phyloP scores from a whole-genome alignment of 1,140 invertebrate genomes.

The Temnothorax curvispinosus region DNA sequence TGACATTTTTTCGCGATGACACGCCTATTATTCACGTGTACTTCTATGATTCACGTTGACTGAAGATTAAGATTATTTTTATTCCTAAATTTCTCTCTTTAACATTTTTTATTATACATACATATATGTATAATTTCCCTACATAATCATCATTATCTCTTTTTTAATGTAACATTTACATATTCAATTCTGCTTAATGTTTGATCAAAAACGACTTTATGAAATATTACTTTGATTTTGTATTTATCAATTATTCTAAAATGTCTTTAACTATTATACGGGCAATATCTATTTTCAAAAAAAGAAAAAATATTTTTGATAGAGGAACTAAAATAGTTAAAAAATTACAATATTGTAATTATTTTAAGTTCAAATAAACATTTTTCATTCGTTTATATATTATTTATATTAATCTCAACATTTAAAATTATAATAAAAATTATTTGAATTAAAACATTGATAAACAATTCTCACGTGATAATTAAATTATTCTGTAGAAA shows the following conservation, averaged over 20 bases:
- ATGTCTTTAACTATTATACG: background rate
- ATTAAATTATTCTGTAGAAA: constrained; percentile 8
- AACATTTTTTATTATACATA: background rate
- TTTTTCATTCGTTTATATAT: background rate
- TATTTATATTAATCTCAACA: background rate
- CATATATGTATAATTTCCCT: background rate
- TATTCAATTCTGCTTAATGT: background rate
- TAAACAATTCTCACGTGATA: background rate
- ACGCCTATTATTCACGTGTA: background rate
- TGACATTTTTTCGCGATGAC: background rate
- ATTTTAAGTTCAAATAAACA: background rate
- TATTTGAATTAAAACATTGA: background rate
- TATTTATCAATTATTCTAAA: background rate
- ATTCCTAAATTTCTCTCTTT: background rate
- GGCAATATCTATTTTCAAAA: background rate
- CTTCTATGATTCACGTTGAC: background rate
- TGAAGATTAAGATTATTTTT: background rate
- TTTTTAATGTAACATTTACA: background rate
- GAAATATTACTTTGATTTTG: background rate
- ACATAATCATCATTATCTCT: background rate
- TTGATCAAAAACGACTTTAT: background rate
- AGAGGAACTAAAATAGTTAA: background rate
- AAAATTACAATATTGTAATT: background rate
- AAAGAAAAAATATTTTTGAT: background rate
- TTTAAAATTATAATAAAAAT: background rate